These are phyloP conservation scores for Gymnobelideus leadbeateri DNA, from an alignment of 2,113 vertebrate species.

Conservation along the genomic window DNA sequence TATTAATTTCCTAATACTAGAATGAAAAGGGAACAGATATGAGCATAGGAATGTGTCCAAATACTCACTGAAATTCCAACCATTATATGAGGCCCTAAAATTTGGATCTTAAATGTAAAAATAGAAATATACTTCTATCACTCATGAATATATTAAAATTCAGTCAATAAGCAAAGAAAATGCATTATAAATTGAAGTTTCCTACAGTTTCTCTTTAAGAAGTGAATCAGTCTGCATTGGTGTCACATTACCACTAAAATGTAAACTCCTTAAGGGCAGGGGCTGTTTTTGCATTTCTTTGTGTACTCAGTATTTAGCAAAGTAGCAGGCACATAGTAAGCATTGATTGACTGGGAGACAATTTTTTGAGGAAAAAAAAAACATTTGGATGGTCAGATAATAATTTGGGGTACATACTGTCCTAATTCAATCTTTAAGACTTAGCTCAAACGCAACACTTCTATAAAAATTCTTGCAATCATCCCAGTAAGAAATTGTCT, in stretches of 20 bases:
- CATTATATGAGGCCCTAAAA: background rate
- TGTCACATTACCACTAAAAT: background rate
- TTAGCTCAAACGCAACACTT: background rate
- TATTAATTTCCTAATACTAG: background rate
- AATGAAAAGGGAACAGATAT: background rate
- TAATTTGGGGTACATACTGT: background rate
- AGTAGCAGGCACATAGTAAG: background rate
- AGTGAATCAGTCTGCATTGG: background rate
- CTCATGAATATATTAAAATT: background rate
- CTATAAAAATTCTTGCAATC: background rate
- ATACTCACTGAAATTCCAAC: background rate
- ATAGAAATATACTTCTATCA: background rate
- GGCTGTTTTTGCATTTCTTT: background rate
- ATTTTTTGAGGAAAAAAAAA: no score
- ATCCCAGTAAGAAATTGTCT: background rate
- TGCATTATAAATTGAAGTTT: background rate
- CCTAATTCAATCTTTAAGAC: background rate
- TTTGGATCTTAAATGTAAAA: background rate
- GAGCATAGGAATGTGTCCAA: background rate
- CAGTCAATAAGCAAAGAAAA: background rate
- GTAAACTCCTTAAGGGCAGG: background rate
- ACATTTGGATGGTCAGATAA: background rate
- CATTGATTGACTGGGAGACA: no score
- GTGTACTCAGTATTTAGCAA: background rate
- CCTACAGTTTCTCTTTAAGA: background rate